These are phyloP conservation scores for Sycophila sp. DNA, from an alignment of 1,140 invertebrate species.

Conservation along the genomic window DNA sequence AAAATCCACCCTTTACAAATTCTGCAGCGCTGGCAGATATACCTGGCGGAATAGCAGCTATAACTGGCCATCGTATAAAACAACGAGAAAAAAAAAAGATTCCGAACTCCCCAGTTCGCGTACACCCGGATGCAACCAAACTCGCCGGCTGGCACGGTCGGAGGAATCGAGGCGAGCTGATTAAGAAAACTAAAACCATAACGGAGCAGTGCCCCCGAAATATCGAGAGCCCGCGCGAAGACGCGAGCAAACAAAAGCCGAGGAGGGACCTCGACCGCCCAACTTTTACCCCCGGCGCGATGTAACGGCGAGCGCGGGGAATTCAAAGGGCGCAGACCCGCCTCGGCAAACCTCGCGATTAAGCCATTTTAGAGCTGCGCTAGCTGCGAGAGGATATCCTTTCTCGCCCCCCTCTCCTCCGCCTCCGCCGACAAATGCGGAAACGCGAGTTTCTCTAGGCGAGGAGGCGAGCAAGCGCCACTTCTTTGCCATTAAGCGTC, in stretches of 20 bases:
- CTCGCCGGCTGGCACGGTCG: too few species aligned
- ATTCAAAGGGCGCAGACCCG: slow-evolving; percentile 57
- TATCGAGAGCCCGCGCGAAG: slow-evolving; percentile 4
- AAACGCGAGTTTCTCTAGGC: slow-evolving; percentile 15
- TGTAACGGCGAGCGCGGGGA: slow-evolving; percentile 48
- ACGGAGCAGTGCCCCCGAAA: neutral
- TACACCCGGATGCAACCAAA: neutral
- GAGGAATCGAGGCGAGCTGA: neutral
- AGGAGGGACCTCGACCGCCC: slow-evolving; percentile 1
- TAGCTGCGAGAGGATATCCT: slow-evolving; percentile 27
- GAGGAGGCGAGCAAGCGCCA: slow-evolving; percentile 47
- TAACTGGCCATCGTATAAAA: too few species aligned
- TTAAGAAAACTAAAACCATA: slow-evolving; percentile 26
- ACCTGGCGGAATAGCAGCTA: neutral
- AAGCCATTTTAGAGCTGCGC: slow-evolving; percentile 60
- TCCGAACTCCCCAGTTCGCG: slow-evolving; percentile 4
- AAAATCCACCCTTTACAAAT: too few species aligned
- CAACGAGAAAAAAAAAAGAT: neutral
- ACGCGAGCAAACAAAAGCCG: slow-evolving; percentile 12
- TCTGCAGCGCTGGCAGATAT: neutral
- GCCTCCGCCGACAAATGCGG: too few species aligned
- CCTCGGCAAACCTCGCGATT: slow-evolving; percentile 53
- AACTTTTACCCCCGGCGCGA: slow-evolving; percentile 32
- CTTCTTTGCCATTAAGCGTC: slow-evolving; percentile 61
- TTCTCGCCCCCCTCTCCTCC: too few species aligned